phyloP scores from a whole-genome alignment of 2,113 vertebrate species.

The Rhinopomastus cyanomelas region DNA sequence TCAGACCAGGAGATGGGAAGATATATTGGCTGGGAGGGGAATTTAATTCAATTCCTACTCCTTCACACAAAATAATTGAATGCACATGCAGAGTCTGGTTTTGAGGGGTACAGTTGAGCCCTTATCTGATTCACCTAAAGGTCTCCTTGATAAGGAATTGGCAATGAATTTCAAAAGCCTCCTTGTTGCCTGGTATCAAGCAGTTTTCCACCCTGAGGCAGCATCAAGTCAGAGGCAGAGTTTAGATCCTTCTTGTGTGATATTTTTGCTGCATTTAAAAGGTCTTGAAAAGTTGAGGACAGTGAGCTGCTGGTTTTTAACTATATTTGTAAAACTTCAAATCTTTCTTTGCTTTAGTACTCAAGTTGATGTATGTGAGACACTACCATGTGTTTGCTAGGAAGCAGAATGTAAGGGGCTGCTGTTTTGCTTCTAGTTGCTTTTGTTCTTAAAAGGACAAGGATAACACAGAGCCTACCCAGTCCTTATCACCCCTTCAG shows the following conservation, averaged over 20 bases:
- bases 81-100: not conserved
- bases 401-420: not conserved
- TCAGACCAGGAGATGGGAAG: not conserved
- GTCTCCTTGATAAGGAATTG: not conserved
- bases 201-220: not conserved
- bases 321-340: not conserved
- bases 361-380: not conserved
- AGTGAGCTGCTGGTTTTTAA: not conserved
- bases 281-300: not conserved
- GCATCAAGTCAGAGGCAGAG: not conserved
- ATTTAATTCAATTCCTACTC: not conserved
- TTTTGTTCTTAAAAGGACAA: not conserved
- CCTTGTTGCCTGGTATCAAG: not conserved
- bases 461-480: not conserved
- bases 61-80: not conserved
- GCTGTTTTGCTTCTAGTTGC: not conserved
- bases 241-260: not conserved
- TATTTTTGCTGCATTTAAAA: not conserved
- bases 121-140: conserved; percentile 34
- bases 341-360: not conserved
- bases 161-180: conserved; percentile 13
- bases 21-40: not conserved
- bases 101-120: not conserved
- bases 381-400: not conserved
- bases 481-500: not conserved